These are phyloP conservation scores for Progne subis DNA, from an alignment of 2,113 vertebrate genomes.

Conservation along the genomic window DNA sequence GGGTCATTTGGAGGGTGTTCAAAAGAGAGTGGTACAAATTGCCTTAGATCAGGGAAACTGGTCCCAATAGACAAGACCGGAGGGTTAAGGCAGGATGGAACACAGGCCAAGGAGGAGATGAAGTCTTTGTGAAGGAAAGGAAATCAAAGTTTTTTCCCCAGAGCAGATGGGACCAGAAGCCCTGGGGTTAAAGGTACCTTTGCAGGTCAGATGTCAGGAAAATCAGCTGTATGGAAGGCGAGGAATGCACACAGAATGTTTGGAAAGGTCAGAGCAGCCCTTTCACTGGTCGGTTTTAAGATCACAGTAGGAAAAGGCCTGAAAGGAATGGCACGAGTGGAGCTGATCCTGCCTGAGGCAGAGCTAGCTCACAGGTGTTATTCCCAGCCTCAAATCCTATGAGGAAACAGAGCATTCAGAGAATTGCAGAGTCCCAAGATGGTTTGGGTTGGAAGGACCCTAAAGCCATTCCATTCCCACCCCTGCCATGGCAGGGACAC, in stretches of 20 bases:
- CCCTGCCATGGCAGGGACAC: background rate
- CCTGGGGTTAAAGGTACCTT: background rate
- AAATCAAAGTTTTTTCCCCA: background rate
- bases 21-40: background rate
- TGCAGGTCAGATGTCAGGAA: background rate
- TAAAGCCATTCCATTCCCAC: fast-evolving
- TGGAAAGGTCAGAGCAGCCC: background rate
- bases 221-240: background rate
- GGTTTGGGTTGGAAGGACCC: background rate
- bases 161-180: background rate
- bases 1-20: background rate
- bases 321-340: background rate
- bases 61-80: background rate
- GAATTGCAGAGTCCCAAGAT: background rate
- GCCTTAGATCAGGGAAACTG: background rate
- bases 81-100: background rate
- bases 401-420: background rate
- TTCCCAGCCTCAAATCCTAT: background rate
- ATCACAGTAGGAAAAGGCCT: background rate
- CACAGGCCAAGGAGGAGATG: background rate
- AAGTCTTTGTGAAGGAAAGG: background rate
- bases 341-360: background rate
- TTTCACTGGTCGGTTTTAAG: background rate
- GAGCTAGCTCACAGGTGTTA: background rate
- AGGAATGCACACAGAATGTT: background rate